These are phyloP conservation scores for Diarsia mendica DNA, from an alignment of 2,888 invertebrate species.

Conservation along the genomic window DNA sequence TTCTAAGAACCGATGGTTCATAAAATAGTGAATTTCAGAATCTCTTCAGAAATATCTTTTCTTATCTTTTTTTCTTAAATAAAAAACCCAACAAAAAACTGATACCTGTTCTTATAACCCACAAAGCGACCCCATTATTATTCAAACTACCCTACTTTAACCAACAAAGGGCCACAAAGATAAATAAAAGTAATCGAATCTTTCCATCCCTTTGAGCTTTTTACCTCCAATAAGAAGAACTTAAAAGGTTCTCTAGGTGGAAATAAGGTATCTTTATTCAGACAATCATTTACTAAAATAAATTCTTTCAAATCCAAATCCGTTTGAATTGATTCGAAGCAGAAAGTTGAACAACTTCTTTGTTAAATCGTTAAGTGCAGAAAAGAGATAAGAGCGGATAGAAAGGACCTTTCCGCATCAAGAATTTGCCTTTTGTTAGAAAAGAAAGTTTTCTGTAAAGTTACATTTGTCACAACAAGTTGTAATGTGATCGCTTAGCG, in stretches of 20 bases:
- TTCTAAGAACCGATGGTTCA: too few relatives aligned
- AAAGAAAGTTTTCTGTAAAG: slow-evolving; percentile 15
- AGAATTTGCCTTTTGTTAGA: slow-evolving; percentile 44
- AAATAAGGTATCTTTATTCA: slow-evolving; percentile 46
- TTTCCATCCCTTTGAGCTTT: slow-evolving; percentile 56
- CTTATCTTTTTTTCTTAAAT: neutral
- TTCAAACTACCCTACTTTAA: slow-evolving; percentile 57
- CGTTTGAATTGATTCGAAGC: slow-evolving; percentile 56
- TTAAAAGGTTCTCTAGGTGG: slow-evolving; percentile 56
- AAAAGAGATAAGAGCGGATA: slow-evolving; percentile 28
- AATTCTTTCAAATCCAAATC: slow-evolving; percentile 52
- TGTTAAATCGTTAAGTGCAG: slow-evolving; percentile 59
- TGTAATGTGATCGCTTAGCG: slow-evolving; percentile 29
- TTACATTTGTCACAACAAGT: slow-evolving; percentile 38
- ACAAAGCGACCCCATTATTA: slow-evolving; percentile 45
- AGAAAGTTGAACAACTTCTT: slow-evolving; percentile 56
- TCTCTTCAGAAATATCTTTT: neutral
- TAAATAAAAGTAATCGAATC: slow-evolving; percentile 64
- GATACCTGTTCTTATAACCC: slow-evolving; percentile 12
- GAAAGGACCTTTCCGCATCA: slow-evolving; percentile 48
- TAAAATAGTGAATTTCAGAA: too few relatives aligned
- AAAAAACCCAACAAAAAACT: neutral
- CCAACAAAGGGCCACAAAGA: slow-evolving; percentile 55
- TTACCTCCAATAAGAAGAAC: slow-evolving; percentile 51
- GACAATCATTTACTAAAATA: slow-evolving; percentile 50